Percentiles rank a stretch among this genome's conserved stretches.
Evolutionary conservation across 2,888 invertebrate genomes (phyloP).

Genomic region (Lithophane socia): DNA sequence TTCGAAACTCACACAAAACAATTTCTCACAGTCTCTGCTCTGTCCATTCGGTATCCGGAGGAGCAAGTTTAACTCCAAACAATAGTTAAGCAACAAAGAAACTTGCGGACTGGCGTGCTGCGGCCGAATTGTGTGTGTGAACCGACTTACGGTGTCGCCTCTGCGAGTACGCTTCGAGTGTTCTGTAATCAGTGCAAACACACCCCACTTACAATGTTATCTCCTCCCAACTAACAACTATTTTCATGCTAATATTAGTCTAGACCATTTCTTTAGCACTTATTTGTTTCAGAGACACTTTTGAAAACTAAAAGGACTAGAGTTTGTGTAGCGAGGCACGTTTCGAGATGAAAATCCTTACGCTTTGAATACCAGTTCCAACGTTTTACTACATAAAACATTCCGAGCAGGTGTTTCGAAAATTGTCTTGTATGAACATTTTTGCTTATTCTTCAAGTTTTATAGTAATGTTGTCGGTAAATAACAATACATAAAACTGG

Average conservation of each 20-base stretch:
- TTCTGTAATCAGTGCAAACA: conserved; percentile 76
- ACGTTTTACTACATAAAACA: conserved; percentile 60
- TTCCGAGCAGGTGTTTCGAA: conserved; percentile 56
- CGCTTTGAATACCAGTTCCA: conserved; percentile 62
- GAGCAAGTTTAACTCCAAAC: conserved; percentile 86
- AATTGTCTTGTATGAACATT: conserved; percentile 52
- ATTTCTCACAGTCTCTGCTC: conserved; percentile 84
- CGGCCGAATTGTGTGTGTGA: conserved; percentile 78
- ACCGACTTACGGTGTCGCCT: conserved; percentile 72
- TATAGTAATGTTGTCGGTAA: conserved; percentile 34
- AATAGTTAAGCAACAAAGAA: conserved; percentile 88
- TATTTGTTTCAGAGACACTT: conserved; percentile 60
- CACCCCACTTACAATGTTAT: conserved; percentile 67
- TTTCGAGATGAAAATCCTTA: conserved; percentile 58
- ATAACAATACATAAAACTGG: conserved; percentile 18
- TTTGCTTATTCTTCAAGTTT: conserved; percentile 44
- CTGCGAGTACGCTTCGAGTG: conserved; percentile 71
- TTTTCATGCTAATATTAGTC: conserved; percentile 69
- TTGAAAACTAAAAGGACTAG: conserved; percentile 49
- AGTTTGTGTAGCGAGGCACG: conserved; percentile 51
- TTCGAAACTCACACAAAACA: conserved; percentile 88
- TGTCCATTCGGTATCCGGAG: conserved; percentile 85
- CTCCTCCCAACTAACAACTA: conserved; percentile 43
- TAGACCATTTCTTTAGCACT: conserved; percentile 64
- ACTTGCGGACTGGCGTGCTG: conserved; percentile 77